Evolutionary conservation across 2,888 invertebrate genomes (phyloP).

Genomic region (Enchytraeus crypticus): DNA sequence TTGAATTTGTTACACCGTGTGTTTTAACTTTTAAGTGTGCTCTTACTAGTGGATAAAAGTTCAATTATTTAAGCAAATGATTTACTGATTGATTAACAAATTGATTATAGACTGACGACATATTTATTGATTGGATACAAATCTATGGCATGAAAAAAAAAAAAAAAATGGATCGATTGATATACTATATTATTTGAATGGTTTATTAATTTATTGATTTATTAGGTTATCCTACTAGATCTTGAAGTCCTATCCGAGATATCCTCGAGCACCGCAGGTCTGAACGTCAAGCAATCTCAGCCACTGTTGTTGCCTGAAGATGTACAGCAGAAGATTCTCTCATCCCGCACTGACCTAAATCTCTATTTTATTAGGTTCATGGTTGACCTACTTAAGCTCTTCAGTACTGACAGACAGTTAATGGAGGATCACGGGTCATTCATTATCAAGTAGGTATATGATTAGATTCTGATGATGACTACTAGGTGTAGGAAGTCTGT

Average conservation of each 20-base stretch:
- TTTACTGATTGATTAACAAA: no score
- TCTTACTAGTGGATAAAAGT: no score
- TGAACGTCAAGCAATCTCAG: neutral
- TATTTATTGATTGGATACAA: no score
- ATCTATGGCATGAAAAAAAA: no score
- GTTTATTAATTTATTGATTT: constrained; percentile 3
- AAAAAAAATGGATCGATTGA: no score
- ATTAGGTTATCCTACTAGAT: constrained; percentile 66
- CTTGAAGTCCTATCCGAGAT: constrained; percentile 77
- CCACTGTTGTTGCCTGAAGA: constrained; percentile 11
- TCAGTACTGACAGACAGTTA: constrained; percentile 73
- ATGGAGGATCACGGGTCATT: constrained; percentile 86
- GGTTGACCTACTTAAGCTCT: constrained; percentile 70
- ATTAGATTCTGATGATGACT: neutral
- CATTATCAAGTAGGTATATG: constrained; percentile 71
- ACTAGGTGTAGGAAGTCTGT: neutral
- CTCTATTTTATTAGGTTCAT: constrained; percentile 76
- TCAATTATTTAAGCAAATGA: no score
- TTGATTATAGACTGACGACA: no score
- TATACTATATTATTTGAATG: no score
- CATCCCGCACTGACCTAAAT: constrained; percentile 31
- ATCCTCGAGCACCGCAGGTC: constrained; percentile 46
- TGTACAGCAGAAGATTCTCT: constrained; percentile 10
- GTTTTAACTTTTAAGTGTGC: no score
- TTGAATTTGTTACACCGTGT: no score